Conservation (phyloP, 2,113 vertebrate species). For the Actinemys pallida region DNA sequence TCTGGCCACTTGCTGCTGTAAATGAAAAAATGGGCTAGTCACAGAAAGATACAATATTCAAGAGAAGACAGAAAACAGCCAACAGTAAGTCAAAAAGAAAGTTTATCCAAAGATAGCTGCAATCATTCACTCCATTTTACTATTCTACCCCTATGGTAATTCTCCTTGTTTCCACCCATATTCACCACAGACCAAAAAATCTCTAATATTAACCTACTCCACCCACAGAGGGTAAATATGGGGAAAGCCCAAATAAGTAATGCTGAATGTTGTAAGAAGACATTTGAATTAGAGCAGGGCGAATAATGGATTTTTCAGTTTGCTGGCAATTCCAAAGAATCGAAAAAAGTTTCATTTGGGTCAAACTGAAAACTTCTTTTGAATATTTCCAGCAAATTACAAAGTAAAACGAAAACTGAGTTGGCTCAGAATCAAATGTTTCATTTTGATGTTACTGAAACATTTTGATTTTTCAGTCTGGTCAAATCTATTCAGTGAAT, state of each 20-base stretch:
- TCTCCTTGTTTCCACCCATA: background rate
- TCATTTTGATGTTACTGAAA: background rate
- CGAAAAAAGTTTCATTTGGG: background rate
- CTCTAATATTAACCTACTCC: background rate
- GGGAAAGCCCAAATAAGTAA: constrained; percentile 2
- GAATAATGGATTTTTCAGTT: background rate
- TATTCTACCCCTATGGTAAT: constrained; percentile 13
- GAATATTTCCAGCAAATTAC: background rate
- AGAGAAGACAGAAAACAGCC: background rate
- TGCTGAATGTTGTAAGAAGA: background rate
- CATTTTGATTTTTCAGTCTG: background rate
- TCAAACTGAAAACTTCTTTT: background rate
- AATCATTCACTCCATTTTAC: constrained; percentile 36
- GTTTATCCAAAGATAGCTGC: constrained; percentile 9
- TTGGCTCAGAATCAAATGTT: background rate
- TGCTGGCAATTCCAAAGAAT: background rate
- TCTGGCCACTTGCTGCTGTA: background rate
- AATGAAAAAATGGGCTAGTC: constrained; percentile 15
- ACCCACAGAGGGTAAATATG: constrained; percentile 5
- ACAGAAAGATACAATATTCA: background rate
- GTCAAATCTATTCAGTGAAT: background rate
- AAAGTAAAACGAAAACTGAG: background rate
- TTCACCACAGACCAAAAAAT: constrained; percentile 14
- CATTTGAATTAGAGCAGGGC: background rate
- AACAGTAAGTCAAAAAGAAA: background rate